These are phyloP conservation scores for Physella acuta DNA, from an alignment of 1,140 invertebrate genomes.

Conservation along the genomic window DNA sequence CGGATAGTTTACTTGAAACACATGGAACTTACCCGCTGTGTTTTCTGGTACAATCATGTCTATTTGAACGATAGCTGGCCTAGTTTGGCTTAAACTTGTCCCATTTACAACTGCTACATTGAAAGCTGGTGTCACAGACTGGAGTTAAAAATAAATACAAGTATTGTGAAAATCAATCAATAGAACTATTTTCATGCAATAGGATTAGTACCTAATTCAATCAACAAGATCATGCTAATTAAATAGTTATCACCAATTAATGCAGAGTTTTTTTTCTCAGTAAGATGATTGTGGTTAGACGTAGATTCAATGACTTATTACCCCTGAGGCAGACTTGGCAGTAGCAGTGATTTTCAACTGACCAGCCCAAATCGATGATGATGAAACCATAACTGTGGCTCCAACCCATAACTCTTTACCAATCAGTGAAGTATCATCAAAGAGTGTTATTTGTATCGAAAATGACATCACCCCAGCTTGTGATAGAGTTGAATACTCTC, in stretches of 20 bases:
- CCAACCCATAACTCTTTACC: conserved; percentile 35
- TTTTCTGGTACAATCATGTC: conserved; percentile 18
- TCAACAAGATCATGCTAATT: too few relatives aligned
- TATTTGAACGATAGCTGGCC: conserved; percentile 11
- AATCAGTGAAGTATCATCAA: conserved; percentile 30
- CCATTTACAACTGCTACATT: not conserved
- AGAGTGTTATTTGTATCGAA: conserved; percentile 17
- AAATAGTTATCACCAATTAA: too few relatives aligned
- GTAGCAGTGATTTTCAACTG: conserved; percentile 28
- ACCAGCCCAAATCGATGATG: conserved; percentile 39
- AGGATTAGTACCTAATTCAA: too few relatives aligned
- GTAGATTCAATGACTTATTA: too few relatives aligned
- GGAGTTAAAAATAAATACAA: too few relatives aligned
- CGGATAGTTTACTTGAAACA: too few relatives aligned
- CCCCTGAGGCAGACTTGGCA: conserved; percentile 8
- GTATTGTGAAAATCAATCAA: too few relatives aligned
- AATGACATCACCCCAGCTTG: not conserved
- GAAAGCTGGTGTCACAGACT: conserved; percentile 11
- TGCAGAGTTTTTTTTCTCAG: too few relatives aligned
- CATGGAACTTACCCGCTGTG: not conserved
- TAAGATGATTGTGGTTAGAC: too few relatives aligned
- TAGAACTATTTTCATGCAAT: too few relatives aligned
- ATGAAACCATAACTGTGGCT: conserved; percentile 36
- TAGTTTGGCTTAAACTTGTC: not conserved
- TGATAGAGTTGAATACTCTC: not conserved